Evolutionary conservation across 2,888 invertebrate genomes (phyloP).

Genomic region (Phaedon cochleariae): DNA sequence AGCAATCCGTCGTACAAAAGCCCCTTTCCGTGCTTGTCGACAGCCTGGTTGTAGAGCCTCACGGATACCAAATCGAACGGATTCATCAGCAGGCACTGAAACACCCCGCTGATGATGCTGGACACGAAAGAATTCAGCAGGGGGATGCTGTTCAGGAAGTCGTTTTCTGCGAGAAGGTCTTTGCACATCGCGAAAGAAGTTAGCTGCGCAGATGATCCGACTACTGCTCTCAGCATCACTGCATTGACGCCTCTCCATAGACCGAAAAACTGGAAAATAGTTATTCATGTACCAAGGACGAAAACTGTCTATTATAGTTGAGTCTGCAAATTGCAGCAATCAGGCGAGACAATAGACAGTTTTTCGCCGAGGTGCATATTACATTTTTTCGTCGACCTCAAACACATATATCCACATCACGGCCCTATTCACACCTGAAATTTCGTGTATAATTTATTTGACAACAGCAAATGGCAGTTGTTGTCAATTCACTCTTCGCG

Average conservation of each 20-base stretch:
- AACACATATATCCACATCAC: too few species aligned
- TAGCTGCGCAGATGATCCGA: conserved; percentile 86
- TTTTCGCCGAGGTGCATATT: too few species aligned
- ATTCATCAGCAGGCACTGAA: conserved; percentile 79
- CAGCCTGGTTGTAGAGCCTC: conserved; percentile 87
- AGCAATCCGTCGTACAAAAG: conserved; percentile 75
- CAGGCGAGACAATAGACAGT: too few species aligned
- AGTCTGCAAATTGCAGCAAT: too few species aligned
- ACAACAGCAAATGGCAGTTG: too few species aligned
- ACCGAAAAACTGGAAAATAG: conserved; percentile 62
- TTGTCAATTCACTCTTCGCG: too few species aligned
- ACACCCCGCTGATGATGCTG: conserved; percentile 79
- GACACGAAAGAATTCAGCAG: conserved; percentile 70
- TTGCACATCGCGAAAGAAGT: conserved; percentile 78
- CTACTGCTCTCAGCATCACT: conserved; percentile 74
- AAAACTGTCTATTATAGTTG: too few species aligned
- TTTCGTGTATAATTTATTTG: too few species aligned
- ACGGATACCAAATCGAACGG: conserved; percentile 91
- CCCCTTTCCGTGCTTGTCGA: conserved; percentile 69
- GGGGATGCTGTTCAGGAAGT: conserved; percentile 60
- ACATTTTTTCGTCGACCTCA: too few species aligned
- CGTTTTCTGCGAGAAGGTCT: conserved; percentile 61
- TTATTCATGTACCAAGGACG: too few species aligned
- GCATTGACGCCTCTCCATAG: conserved; percentile 82
- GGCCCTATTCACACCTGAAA: too few species aligned